Base-by-base conservation (phyloP, 1,140 invertebrate species). In the Limonius californicus region DNA sequence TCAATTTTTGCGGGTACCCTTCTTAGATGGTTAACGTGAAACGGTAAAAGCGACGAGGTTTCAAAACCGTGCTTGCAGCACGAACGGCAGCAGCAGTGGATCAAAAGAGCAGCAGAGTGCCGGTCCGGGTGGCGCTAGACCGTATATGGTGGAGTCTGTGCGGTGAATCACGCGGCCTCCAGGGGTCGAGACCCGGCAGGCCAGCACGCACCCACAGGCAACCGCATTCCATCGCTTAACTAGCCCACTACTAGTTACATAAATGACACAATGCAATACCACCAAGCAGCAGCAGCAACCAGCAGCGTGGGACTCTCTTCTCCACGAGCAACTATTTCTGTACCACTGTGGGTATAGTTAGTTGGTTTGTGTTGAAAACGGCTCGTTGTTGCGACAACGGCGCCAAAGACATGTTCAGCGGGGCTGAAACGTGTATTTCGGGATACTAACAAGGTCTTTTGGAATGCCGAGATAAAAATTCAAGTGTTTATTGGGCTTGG, bases 201-300 rank as follows among this genome's bases (percentile, higher is more conserved):
- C 45, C 16, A 18, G 45, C 45, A 50, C 45, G 45, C 45, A 50
- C 45, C 45, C 45, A 50, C 45, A 50, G 45, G 45, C 45, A 50
- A 50, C 45, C 45, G 45, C 45, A 50, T 50, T 50, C 45, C 45
- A 12, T 50, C 9, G 14, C 35, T 39, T 39, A 50, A 50, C 45
- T 50, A 50, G 45, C 45, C 45, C 45, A 50, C 45, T 18, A 50
- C 45, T 50, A 50, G 7, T 50, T 50, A 50, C 45, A 50, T 50
- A 50, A 50, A 50, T 50, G 45, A 50, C 45, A 50, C 45, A 50
- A 50, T 50, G 45, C 45, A 50, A 50, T 50, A 50, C 45, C 16
- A 50, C 35, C 35, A 39, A 39, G 35, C 35, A 39, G 35, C 23
- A 27, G 3, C 23, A 4, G 9, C 23, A 45, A n/a, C n/a, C n/a